A percentile compares a stretch with the other conserved stretches of the same genome.
These are phyloP conservation scores for Nannospalax galili DNA, from an alignment of 2,113 vertebrate species.

Conservation along the genomic window DNA sequence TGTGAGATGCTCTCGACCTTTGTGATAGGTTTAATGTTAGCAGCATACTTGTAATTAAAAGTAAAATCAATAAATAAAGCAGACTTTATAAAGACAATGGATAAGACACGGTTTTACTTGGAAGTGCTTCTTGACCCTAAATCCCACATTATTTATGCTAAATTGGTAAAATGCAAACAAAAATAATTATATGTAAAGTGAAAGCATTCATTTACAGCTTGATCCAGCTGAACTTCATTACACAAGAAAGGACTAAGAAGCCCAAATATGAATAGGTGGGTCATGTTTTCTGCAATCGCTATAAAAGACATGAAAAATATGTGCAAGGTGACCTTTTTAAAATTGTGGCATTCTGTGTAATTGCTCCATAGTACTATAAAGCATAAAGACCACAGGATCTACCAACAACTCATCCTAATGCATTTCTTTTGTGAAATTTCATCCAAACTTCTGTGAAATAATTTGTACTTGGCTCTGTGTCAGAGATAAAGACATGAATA, in stretches of 20 bases:
- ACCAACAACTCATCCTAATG: not conserved
- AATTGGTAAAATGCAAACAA: constrained; percentile 27
- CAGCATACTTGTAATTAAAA: constrained; percentile 65
- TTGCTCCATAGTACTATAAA: not conserved
- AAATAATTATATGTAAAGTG: not conserved
- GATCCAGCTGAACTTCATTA: constrained; percentile 35
- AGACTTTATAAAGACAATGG: not conserved
- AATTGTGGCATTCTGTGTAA: not conserved
- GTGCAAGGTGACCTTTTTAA: not conserved
- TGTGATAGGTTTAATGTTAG: constrained; percentile 44
- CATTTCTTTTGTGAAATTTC: constrained; percentile 14
- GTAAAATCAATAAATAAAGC: not conserved
- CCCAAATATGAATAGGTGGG: not conserved
- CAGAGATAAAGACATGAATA: not conserved
- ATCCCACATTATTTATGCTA: not conserved
- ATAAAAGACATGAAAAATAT: not conserved
- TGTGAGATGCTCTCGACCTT: constrained; percentile 27
- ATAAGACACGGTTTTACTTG: not conserved
- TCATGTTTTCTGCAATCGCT: not conserved
- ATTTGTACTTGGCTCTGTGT: not conserved
- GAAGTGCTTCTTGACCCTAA: constrained; percentile 22
- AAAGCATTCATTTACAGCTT: constrained; percentile 53
- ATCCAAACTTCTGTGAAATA: not conserved
- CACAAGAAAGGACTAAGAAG: constrained; percentile 6
- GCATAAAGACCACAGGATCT: not conserved